Evolutionary conservation across 2,888 invertebrate species (phyloP), one percentile per base, ranked within the genome.

Genomic region (Biston betularia): DNA sequence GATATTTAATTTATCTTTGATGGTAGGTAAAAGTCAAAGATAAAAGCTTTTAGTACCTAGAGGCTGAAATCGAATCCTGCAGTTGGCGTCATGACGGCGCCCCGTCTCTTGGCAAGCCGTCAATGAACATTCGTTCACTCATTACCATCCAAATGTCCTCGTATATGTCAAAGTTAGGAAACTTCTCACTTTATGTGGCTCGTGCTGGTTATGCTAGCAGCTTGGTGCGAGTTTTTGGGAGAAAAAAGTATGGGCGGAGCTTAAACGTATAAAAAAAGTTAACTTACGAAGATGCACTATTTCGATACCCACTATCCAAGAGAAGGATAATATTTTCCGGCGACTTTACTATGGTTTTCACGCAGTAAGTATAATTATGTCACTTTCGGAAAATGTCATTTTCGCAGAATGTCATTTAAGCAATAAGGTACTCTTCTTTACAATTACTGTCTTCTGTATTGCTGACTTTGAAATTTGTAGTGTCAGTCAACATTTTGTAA

Each of bases 81-180:
- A 44, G 54, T 50, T 38, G 49, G 52, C 68, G 76, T 65, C 74
- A 63, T 57, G 69, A 68, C 69, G 77, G 75, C 76, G 79, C 75
- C 72, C 42, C 38, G 44, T 48, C 56, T 75, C 73, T 80, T 79
- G 80, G 79, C 82, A 83, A 73, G 58, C 66, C 70, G 68, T 82
- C 77, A 79, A 78, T 75, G 75, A 75, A 70, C 70, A 75, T 64
- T 72, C 71, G 71, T 61, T 69, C 75, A 63, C 71, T 73, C 63
- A 67, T 75, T 76, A 72, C 68, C 70, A 74, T 74, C 71, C 69
- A 73, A 75, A 76, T 68, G 66, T 78, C 71, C 64, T 70, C 61
- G 64, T 64, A 72, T 72, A 70, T 72, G 70, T 73, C 68, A 72
- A 75, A 76, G 60, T 73, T 69, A 35, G 65, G 70, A 74, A 76